Evolutionary conservation across 1,140 invertebrate species (phyloP).

Genomic region (Atopsyche davidsoni): DNA sequence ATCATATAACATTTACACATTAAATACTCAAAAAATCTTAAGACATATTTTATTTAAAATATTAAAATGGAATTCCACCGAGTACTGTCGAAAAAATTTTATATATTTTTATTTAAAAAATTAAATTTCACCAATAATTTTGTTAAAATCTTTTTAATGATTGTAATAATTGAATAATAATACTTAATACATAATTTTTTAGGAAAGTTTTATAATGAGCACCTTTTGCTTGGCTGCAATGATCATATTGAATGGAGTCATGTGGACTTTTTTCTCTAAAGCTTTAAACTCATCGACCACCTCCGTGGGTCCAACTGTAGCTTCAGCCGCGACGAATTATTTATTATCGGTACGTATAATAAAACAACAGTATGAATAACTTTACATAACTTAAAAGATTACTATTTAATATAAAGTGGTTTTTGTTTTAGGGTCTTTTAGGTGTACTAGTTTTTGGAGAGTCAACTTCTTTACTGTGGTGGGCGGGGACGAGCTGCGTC

Average conservation of each 20-base stretch:
- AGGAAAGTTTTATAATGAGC: slow-evolving; percentile 31
- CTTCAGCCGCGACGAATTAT: slow-evolving; percentile 56
- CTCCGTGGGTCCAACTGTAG: slow-evolving; percentile 54
- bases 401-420: not conserved
- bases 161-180: not conserved
- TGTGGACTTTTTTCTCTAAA: slow-evolving; percentile 55
- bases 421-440: slow-evolving; percentile 45
- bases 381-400: not conserved
- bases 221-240: slow-evolving; percentile 44
- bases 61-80: too few relatives aligned
- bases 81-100: too few relatives aligned
- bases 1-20: too few relatives aligned
- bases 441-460: slow-evolving; percentile 51
- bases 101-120: not conserved
- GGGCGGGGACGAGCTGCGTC: slow-evolving; percentile 49
- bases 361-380: not conserved
- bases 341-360: slow-evolving; percentile 53
- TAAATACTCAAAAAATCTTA: too few relatives aligned
- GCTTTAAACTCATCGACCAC: slow-evolving; percentile 50
- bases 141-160: not conserved
- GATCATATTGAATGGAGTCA: slow-evolving; percentile 52
- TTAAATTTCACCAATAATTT: not conserved
- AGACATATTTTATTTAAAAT: too few relatives aligned
- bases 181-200: not conserved
- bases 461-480: slow-evolving; percentile 47